A percentile compares a stretch with the other conserved stretches of the same genome.
These are phyloP conservation scores for Rhamnusium bicolor DNA, from an alignment of 2,888 invertebrate species.

Conservation along the genomic window DNA sequence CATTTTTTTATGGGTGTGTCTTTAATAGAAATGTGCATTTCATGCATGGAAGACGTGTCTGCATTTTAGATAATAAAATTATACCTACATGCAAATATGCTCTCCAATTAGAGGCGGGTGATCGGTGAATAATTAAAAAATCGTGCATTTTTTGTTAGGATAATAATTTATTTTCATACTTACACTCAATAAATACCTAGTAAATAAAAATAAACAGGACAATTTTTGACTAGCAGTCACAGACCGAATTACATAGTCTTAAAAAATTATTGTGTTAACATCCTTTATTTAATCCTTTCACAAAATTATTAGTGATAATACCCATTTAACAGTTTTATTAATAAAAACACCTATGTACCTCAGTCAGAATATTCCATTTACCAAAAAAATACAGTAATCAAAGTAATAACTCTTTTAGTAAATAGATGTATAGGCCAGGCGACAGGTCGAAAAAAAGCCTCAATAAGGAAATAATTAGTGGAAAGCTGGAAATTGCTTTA, in stretches of 20 bases:
- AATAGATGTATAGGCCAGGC: background rate
- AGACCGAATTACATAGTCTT: background rate
- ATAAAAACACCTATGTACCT: background rate
- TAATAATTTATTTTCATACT: constrained; percentile 34
- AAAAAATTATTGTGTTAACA: background rate
- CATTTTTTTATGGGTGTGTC: background rate
- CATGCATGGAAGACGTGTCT: background rate
- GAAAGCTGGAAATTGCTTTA: too few species aligned
- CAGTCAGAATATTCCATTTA: background rate
- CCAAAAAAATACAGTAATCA: too few species aligned
- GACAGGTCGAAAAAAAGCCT: too few species aligned
- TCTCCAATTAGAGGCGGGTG: background rate
- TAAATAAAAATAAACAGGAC: background rate
- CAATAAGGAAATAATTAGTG: too few species aligned
- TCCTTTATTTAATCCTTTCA: background rate
- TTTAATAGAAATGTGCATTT: background rate
- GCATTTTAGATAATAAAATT: background rate
- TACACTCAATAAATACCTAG: constrained; percentile 22
- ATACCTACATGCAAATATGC: background rate
- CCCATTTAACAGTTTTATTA: background rate
- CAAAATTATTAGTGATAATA: background rate
- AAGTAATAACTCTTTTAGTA: too few species aligned
- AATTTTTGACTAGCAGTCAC: background rate
- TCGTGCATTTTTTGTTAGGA: constrained; percentile 23
- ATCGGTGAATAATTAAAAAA: constrained; percentile 14